A percentile compares a stretch with the other conserved stretches of the same genome.
Evolutionary conservation across 2,797 vertebrate species (phyloP).

Genomic region (Coluber constrictor): DNA sequence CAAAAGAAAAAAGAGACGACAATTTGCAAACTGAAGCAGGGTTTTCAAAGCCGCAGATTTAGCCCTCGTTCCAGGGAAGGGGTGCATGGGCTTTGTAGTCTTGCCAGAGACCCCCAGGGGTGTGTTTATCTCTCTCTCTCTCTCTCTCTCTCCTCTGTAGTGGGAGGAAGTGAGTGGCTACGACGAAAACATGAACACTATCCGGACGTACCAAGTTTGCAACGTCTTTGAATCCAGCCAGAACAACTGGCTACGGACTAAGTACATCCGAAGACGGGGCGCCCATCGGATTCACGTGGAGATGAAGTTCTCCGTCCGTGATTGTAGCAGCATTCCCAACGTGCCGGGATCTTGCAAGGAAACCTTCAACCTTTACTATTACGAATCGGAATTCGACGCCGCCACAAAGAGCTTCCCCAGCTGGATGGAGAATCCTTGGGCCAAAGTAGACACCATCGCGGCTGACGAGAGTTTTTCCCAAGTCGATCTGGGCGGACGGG

Average conservation of each 20-base stretch:
- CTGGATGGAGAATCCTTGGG: constrained; percentile 98
- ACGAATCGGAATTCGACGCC: constrained; percentile 83
- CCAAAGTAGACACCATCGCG: constrained; percentile 95
- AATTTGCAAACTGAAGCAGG: too few species aligned
- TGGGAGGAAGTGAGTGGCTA: constrained; percentile 98
- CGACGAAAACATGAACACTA: constrained; percentile 96
- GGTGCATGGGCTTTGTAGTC: background rate
- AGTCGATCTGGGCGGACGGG: constrained; percentile 89
- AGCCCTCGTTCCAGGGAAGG: background rate
- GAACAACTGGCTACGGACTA: constrained; percentile 96
- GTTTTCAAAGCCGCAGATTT: background rate
- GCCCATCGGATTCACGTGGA: constrained; percentile 95
- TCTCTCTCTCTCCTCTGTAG: constrained; percentile 64
- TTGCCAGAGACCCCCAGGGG: background rate
- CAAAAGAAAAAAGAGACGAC: too few species aligned
- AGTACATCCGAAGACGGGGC: constrained; percentile 84
- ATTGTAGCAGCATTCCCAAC: constrained; percentile 93
- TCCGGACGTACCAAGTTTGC: constrained; percentile 96
- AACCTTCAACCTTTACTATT: constrained; percentile 96
- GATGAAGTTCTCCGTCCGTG: constrained; percentile 95
- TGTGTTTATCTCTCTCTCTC: too few species aligned
- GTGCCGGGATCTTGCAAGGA: constrained; percentile 97
- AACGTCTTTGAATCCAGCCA: constrained; percentile 92
- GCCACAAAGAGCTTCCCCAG: constrained; percentile 83
- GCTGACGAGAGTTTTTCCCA: constrained; percentile 96